Base-by-base conservation (phyloP, 2,113 vertebrate genomes). In the Ophthalmolycus amberensis region DNA sequence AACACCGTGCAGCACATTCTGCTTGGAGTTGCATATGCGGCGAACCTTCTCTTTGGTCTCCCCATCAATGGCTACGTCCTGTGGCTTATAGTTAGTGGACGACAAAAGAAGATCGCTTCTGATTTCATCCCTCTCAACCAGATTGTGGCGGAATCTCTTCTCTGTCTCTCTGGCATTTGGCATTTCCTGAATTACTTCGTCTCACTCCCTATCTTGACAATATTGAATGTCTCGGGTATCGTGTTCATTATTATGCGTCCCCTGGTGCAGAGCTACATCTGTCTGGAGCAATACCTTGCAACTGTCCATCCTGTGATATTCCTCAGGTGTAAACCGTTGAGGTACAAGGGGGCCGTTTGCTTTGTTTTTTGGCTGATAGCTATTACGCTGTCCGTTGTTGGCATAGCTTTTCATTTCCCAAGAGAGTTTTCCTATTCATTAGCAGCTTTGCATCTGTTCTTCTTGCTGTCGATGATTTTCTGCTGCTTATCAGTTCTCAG, bases 231-330 rank as follows among this genome's bases (percentile, higher is more conserved):
- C 32, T 71, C 1, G 1, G 20, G 5, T 22, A 1, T 3, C 4
- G 18, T 67, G 15, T 67, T 50, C 6, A 1, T 50, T 18, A 20
- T 20, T 20, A 50, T 50, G 48, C 48, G 48, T 67, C 71, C 71
- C 4, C 37, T 69, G 25, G 37, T 74, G 25, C 68, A 77, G 46
- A 56, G 52, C 22, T 63, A 4, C 16, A 38, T 85, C 63, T 76
- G 72, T 42, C 44, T 76, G 60, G 77, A 83, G 50, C 77, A 60
- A 16, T 80, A 84, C 37, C 37, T 87, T 32, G 77, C 62, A 12
- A 50, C 29, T 6, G 22, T 83, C 63, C 67, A 62, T 20, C 48
- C 80, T 48, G 56, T 87, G 20, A 12, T 48, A 12, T 83, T 80
- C 63, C 77, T 80, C 27, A 59, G 37, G 44, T 87, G n/a, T 32